Evolutionary conservation across 2,888 invertebrate genomes (phyloP).

Genomic region (Limnephilus marmoratus): DNA sequence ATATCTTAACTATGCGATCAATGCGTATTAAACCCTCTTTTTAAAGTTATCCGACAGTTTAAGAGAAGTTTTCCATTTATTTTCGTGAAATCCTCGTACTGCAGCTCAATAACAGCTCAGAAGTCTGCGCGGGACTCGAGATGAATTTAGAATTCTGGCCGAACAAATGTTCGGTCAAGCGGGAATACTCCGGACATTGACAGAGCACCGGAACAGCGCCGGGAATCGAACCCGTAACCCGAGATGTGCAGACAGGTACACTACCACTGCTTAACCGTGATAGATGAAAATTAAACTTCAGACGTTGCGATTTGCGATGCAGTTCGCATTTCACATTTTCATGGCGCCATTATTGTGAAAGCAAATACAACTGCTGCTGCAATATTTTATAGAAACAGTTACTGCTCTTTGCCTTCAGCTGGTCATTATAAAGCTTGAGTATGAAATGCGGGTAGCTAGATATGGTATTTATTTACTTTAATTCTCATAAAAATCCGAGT

Average conservation of each 20-base stretch:
- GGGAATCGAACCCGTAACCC: conserved; percentile 33
- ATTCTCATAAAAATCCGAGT: not conserved
- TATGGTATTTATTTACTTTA: not conserved
- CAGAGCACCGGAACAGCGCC: conserved; percentile 43
- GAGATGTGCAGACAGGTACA: conserved; percentile 23
- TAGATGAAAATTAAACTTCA: conserved; percentile 47
- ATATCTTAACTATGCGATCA: no score
- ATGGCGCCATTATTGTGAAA: not conserved
- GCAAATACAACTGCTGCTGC: not conserved
- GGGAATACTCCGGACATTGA: conserved; percentile 51
- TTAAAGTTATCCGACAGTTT: not conserved
- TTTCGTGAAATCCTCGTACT: not conserved
- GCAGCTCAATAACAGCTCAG: conserved; percentile 1
- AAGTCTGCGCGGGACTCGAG: conserved; percentile 17
- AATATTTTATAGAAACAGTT: not conserved
- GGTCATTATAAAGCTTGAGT: not conserved
- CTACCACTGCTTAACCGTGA: conserved; percentile 31
- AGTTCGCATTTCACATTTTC: not conserved
- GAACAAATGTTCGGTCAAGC: conserved; percentile 47
- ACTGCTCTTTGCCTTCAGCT: not conserved
- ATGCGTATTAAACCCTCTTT: no score
- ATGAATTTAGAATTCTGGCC: conserved; percentile 40
- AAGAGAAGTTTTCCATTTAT: not conserved
- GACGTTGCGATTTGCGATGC: not conserved
- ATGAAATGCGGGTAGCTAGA: not conserved